Evolutionary conservation across 2,113 vertebrate genomes (phyloP).

Genomic region (Chionis minor): DNA sequence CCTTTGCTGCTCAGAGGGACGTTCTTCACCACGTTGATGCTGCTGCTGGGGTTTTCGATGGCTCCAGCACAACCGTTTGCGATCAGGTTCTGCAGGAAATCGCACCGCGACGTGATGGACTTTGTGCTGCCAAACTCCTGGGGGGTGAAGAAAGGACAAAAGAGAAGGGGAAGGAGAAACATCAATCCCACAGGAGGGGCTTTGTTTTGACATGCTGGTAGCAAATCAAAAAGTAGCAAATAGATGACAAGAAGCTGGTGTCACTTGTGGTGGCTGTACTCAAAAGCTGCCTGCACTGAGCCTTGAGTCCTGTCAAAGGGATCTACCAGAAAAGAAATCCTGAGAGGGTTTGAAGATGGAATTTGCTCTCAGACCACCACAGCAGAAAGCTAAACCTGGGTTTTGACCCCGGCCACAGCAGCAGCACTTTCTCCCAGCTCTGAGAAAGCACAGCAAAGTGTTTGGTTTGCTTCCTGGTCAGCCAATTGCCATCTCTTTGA

Average conservation of each 20-base stretch:
- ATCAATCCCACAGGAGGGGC: background rate
- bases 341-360: background rate
- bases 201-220: background rate
- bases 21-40: conserved; percentile 68
- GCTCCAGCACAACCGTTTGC: conserved; percentile 78
- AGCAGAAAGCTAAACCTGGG: background rate
- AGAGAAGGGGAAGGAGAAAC: background rate
- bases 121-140: conserved; percentile 84
- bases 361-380: background rate
- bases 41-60: conserved; percentile 84
- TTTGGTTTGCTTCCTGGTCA: background rate
- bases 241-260: background rate
- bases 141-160: background rate
- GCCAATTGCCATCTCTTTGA: background rate
- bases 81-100: conserved; percentile 83
- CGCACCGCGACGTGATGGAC: conserved; percentile 85
- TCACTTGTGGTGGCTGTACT: background rate
- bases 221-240: background rate
- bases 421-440: background rate
- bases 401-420: background rate
- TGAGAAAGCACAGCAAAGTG: background rate
- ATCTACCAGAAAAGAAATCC: background rate
- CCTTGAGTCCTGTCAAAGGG: background rate
- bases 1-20: conserved; percentile 87
- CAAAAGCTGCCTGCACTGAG: background rate